phyloP scores from a whole-genome alignment of 1,140 invertebrate species.

The Tetranychus cinnabarinus region DNA sequence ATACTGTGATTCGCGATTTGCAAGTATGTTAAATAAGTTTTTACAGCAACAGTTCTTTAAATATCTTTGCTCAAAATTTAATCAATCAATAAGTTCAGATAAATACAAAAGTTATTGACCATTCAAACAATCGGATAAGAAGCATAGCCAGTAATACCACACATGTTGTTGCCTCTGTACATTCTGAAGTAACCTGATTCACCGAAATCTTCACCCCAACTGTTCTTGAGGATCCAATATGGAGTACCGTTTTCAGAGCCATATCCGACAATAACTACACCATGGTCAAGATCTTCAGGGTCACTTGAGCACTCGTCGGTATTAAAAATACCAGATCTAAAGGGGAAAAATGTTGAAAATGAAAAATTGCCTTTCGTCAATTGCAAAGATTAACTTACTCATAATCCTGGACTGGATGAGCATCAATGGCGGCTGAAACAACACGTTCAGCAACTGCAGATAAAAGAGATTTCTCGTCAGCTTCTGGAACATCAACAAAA shows the following conservation, averaged over 20 bases:
- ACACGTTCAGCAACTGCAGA: slow-evolving; percentile 21
- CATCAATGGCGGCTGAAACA: slow-evolving; percentile 25
- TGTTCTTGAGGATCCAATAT: slow-evolving; percentile 28
- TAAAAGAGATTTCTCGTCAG: slow-evolving; percentile 20
- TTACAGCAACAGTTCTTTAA: no score
- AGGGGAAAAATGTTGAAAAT: slow-evolving; percentile 1
- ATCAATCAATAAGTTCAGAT: no score
- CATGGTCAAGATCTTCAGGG: slow-evolving; percentile 20
- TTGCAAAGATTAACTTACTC: slow-evolving; percentile 17
- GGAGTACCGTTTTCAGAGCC: slow-evolving; percentile 17
- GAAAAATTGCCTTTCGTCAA: slow-evolving; percentile 12
- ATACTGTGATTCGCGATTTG: no score
- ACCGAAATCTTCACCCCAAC: slow-evolving; percentile 31
- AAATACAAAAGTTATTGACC: no score
- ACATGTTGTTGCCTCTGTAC: slow-evolving; percentile 64
- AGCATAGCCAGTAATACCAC: slow-evolving; percentile 59
- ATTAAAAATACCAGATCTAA: background rate
- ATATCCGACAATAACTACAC: slow-evolving; percentile 24
- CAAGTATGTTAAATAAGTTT: no score
- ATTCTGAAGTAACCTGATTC: slow-evolving; percentile 59
- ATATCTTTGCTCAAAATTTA: no score
- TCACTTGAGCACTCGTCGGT: background rate
- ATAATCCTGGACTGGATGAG: slow-evolving; percentile 15
- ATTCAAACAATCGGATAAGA: slow-evolving; percentile 22
- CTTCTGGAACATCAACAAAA: slow-evolving; percentile 23